Evolutionary conservation across 2,113 vertebrate genomes (phyloP).

Genomic region (Misgurnus anguillicaudatus): DNA sequence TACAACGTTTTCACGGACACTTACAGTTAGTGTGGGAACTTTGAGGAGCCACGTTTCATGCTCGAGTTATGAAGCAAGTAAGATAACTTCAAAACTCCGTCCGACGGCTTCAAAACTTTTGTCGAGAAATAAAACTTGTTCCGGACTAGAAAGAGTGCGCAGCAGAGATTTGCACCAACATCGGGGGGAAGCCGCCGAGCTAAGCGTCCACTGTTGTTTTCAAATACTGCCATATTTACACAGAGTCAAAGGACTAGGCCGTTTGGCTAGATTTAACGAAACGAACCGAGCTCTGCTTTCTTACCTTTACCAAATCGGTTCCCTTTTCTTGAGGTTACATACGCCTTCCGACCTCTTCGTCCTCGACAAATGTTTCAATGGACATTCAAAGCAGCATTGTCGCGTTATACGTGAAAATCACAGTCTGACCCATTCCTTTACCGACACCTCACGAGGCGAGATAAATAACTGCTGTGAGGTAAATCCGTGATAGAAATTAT

Average conservation of each 20-base stretch:
- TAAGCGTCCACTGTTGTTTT: background rate
- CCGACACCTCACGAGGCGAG: conserved; percentile 17
- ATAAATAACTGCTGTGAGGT: conserved; percentile 1
- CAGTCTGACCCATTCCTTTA: conserved; percentile 67
- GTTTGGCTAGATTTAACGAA: background rate
- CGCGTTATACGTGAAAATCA: conserved; percentile 27
- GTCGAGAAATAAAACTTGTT: background rate
- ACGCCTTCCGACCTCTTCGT: conserved; percentile 59
- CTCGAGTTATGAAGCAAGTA: background rate
- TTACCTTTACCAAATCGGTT: conserved; percentile 56
- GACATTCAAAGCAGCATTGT: conserved; percentile 36
- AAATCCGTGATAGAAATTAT: conserved; percentile 27
- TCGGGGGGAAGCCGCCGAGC: background rate
- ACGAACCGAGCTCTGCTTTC: background rate
- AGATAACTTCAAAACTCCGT: background rate
- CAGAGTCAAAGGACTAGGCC: conserved; percentile 37
- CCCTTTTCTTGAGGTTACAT: conserved; percentile 64
- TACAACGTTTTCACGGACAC: background rate
- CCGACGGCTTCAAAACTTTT: background rate
- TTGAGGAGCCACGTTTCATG: conserved; percentile 48
- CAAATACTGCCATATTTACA: conserved; percentile 1
- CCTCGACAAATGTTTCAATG: conserved; percentile 43
- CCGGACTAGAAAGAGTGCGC: background rate
- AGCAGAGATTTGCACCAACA: background rate
- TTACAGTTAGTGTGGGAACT: conserved; percentile 32